Base-by-base conservation (phyloP, 2,113 vertebrate genomes). In the Chloroceryle aenea region DNA sequence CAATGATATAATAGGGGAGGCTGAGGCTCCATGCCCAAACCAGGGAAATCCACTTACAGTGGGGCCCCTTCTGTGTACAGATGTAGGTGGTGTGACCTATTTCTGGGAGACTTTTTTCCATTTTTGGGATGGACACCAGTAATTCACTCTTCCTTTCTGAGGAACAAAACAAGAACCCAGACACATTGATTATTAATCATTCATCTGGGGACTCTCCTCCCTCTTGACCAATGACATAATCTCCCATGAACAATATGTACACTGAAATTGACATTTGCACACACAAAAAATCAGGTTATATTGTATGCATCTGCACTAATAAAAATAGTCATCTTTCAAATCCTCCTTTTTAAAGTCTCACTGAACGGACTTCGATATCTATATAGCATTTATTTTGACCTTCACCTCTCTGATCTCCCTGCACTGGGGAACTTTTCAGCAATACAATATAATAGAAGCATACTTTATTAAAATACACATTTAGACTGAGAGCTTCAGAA, bases 111-210 rank as follows among this genome's bases (percentile, higher is more conserved):
- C 90, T 96, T 97, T 93, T 93, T 97, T 90, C 91, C 69, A 6
- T 61, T 98, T 98, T 92, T 48, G 94, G 95, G 94, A 97, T 93
- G 98, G 90, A 97, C 95, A 95, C 76, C 72, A 89, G 94, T 91
- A 96, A 97, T 98, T 97, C 83, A 95, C 97, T 96, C 97, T 91
- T 97, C 92, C 86, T 95, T 97, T 96, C 94, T 86, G 75, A 97
- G 56, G 95, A 97, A 97, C 97, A 97, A 97, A 97, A 97, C 90
- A 92, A 95, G 73, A 91, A 96, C 95, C 96, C 96, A 98, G 97
- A 96, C 97, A 92, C 97, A 98, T 97, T 98, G 98, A 98, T 98
- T 98, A 98, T 97, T 98, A 98, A 98, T 98, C 97, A 98, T 97
- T 97, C 97, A 96, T 97, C 76, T 97, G 90, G 78, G 96, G 75